A percentile compares a stretch with the other conserved stretches of the same genome.
These are phyloP conservation scores for Hylia prasina DNA, from an alignment of 2,113 vertebrate genomes.

Conservation along the genomic window DNA sequence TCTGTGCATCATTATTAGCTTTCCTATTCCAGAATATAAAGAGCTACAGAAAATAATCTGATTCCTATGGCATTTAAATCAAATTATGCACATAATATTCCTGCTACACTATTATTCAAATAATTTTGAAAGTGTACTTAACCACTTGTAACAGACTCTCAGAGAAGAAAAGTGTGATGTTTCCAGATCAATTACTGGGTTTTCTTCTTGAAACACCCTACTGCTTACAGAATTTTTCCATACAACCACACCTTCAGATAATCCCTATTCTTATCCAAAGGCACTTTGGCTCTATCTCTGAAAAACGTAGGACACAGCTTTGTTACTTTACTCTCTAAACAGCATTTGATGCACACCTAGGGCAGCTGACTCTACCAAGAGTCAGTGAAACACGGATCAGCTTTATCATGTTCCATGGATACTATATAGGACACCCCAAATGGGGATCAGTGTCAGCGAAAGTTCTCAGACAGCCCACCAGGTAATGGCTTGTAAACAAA, in stretches of 20 bases:
- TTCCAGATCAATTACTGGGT: neutral
- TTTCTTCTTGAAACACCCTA: neutral
- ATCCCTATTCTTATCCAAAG: neutral
- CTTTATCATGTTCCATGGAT: neutral
- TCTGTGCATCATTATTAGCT: neutral
- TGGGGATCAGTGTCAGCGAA: neutral
- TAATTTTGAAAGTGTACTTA: neutral
- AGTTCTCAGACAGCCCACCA: neutral
- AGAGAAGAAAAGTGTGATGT: fast-evolving
- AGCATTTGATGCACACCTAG: neutral
- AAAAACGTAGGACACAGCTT: neutral
- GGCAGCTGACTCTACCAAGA: neutral
- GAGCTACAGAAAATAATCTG: neutral
- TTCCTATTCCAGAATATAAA: neutral
- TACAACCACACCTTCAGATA: neutral
- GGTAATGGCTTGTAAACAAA: neutral
- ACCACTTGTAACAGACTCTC: neutral
- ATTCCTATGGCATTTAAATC: neutral
- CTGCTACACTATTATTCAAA: neutral
- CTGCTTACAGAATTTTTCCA: neutral
- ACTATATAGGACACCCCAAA: neutral
- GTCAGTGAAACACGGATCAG: fast-evolving
- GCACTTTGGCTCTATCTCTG: neutral
- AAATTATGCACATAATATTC: neutral
- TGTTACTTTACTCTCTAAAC: neutral